Evolutionary conservation across 2,113 vertebrate species (phyloP).

Genomic region (Xiphophorus couchianus): DNA sequence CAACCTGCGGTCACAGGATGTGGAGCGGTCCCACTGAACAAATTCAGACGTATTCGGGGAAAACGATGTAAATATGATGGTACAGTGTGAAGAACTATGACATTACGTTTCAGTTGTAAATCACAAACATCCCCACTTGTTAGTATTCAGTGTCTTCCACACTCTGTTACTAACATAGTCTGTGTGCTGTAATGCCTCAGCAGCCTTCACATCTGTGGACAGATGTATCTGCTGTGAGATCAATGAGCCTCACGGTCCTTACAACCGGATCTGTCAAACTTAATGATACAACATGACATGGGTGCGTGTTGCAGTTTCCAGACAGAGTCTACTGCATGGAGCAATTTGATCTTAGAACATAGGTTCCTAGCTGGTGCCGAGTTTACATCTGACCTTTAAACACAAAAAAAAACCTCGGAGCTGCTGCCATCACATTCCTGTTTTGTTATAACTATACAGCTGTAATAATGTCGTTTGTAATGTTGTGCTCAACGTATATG

Average conservation of each 20-base stretch:
- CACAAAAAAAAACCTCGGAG: conserved; percentile 41
- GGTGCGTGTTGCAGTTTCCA: conserved; percentile 29
- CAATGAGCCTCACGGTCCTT: conserved; percentile 30
- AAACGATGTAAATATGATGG: conserved; percentile 37
- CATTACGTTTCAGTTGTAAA: conserved; percentile 62
- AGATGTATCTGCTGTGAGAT: conserved; percentile 38
- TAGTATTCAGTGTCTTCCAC: conserved; percentile 42
- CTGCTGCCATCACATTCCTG: conserved; percentile 41
- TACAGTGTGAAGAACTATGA: conserved; percentile 64
- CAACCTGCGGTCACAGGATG: conserved; percentile 67
- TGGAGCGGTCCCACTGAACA: conserved; percentile 24
- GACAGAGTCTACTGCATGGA: not conserved
- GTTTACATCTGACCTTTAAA: conserved; percentile 65
- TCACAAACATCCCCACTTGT: conserved; percentile 66
- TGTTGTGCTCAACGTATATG: conserved; percentile 34
- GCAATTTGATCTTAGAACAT: conserved; percentile 1
- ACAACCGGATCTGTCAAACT: conserved; percentile 52
- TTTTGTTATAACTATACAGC: conserved; percentile 46
- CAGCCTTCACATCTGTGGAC: conserved; percentile 21
- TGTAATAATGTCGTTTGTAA: conserved; percentile 60
- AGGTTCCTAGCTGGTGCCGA: not conserved
- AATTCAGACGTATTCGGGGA: conserved; percentile 21
- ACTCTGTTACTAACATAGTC: conserved; percentile 20
- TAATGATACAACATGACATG: conserved; percentile 49
- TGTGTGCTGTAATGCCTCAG: conserved; percentile 7